Base-by-base conservation (phyloP, 1,140 invertebrate genomes). In the Drosophila fuyamai region DNA sequence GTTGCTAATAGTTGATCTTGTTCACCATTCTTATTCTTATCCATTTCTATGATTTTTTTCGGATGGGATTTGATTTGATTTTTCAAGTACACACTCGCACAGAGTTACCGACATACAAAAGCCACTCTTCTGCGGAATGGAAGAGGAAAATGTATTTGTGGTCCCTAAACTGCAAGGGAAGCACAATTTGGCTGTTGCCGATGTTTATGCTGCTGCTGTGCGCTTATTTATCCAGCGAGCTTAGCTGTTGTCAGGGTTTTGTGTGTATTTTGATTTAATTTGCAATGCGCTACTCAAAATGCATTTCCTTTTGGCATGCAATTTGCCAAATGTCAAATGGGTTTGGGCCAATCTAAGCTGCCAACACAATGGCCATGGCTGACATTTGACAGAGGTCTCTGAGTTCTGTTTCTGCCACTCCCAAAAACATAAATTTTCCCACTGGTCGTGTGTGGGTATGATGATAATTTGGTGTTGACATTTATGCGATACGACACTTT, bases 231-330 rank as follows among this genome's bases (percentile, higher is more conserved):
- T 66, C 36, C 50, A 65, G 55, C 44, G 63, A 71, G 63, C 47
- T 78, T 62, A 85, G 79, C 56, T 76, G 50, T 78, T 71, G 68
- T 76, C 75, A 40, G 63, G 58, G 51, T 71, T 73, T 48, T 62
- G 71, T 79, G 57, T 60, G 61, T 79, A 83, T 88, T 88, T 88
- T 86, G 83, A 88, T 88, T 83, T 86, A 79, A 86, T 86, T 86
- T 83, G 67, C 35, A 66, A 67, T 66, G 35, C 60, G 53, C 68
- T 79, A 58, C 62, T 56, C 61, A 73, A 81, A 81, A 66, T 81
- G 81, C 60, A 77, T 66, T 75, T 72, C 47, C 58, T 54, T 68
- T 56, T 73, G 54, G 59, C 76, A 83, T 83, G 41, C 62, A 66
- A 70, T 74, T 73, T 76, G 67, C 67, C 76, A 80, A 86, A 83